phyloP scores from a whole-genome alignment of 2,888 invertebrate species.

The Eledona agricola region DNA sequence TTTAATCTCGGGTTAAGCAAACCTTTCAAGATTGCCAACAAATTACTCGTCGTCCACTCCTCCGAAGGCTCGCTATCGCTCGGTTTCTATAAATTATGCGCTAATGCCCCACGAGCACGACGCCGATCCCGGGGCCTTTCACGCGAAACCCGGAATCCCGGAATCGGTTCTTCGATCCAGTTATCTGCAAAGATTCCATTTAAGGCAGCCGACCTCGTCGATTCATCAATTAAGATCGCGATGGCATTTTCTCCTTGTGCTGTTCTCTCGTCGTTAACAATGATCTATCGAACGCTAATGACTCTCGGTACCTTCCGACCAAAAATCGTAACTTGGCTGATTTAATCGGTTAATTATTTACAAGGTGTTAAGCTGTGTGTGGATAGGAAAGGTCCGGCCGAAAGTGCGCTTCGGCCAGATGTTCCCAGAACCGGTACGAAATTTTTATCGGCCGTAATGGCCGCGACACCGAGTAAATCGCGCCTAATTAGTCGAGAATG shows the following conservation, averaged over 20 bases:
- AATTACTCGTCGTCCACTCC: conserved; percentile 60
- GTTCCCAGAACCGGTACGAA: conserved; percentile 16
- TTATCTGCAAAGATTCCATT: no score
- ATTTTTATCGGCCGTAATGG: conserved; percentile 14
- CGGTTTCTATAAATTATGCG: conserved; percentile 47
- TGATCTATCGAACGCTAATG: no score
- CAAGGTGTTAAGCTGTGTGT: conserved; percentile 42
- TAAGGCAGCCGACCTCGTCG: no score
- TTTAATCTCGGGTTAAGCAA: conserved; percentile 66
- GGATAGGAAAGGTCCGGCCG: conserved; percentile 7
- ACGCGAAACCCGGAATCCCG: conserved; percentile 29
- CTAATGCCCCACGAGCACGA: conserved; percentile 46
- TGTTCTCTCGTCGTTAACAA: no score
- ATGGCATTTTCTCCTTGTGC: no score
- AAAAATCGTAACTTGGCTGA: conserved; percentile 35
- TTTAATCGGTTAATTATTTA: conserved; percentile 47
- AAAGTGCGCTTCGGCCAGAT: conserved; percentile 19
- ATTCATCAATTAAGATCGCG: no score
- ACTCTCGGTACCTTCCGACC: no score
- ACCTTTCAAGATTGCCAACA: conserved; percentile 64
- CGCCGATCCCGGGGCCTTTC: conserved; percentile 24
- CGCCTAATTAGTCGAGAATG: conserved; percentile 37
- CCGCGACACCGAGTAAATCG: conserved; percentile 8
- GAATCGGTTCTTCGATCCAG: no score
- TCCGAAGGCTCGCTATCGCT: conserved; percentile 38